Evolutionary conservation across 2,797 vertebrate genomes (phyloP), one percentile per base, ranked within the genome.

Genomic region (Rhinoraja longicauda): DNA sequence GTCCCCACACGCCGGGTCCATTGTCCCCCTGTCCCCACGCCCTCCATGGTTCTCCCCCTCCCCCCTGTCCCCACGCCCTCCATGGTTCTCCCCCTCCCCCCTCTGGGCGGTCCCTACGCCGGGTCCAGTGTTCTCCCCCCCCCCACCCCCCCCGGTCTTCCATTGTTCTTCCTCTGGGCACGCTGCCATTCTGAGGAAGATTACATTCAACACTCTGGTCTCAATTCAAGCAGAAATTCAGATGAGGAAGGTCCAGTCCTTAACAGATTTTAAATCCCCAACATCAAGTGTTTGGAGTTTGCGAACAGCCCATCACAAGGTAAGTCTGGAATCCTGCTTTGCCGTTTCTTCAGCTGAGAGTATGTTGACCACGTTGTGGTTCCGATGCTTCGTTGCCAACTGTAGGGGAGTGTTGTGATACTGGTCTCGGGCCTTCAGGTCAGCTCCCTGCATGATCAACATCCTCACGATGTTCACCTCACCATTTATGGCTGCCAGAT

Each of bases 401-500:
- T 95, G 94, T n/a, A 97, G 94, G 32, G 97, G 95, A 0, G 96
- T 97, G 91, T 94, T 95, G 77, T 97, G 97, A 0, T 95, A 95
- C 0, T 93, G 94, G 75, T 98, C 97, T 93, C 94, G 93, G 73
- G 96, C 84, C 0, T 95, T 94, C 73, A 94, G 93, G 64, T 96
- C 94, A 0, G 97, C 96, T 0, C 96, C 96, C 0, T 97, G 97
- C 93, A 96, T 95, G 17, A 98, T 95, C 93, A 98, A 95, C 1
- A 96, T 97, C 94, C 97, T 96, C 77, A 97, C 93, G 29, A 98
- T 96, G 62, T 97, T 94, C 76, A 79, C 39, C 21, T 96, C 96
- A 93, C 95, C 96, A 39, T 96, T 96, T 94, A 97, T 95, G 6
- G 97, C 95, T 0, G 98, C 97, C 62, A 98, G 94, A 94, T 98